Percentiles rank a stretch among this genome's conserved stretches.
Conservation (phyloP, 2,888 invertebrate genomes). For the Calliphora vomitoria region DNA sequence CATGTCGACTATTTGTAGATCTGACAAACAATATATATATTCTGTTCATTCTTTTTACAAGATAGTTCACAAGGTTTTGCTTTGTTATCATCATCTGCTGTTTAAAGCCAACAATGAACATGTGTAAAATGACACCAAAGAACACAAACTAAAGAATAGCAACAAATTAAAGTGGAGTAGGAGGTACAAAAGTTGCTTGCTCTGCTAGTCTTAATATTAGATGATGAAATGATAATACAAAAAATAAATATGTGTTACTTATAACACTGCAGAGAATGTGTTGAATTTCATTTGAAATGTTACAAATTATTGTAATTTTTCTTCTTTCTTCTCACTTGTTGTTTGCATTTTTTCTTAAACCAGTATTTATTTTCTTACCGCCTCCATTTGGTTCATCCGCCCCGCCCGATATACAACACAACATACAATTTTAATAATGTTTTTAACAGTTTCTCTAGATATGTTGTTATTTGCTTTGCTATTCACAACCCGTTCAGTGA, state of each 20-base stretch:
- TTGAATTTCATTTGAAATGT: conserved; percentile 61
- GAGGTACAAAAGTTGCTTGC: neutral
- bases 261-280: conserved; percentile 47
- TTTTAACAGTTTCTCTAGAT: conserved; percentile 17
- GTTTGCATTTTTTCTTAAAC: conserved; percentile 28
- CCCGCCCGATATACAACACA: neutral
- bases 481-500: conserved; percentile 30
- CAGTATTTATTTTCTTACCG: neutral
- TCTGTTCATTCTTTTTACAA: conserved; percentile 1
- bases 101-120: neutral
- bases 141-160: neutral
- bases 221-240: conserved; percentile 11
- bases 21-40: conserved; percentile 14
- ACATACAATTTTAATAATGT: conserved; percentile 24
- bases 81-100: conserved; percentile 9
- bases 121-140: conserved; percentile 19
- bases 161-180: neutral
- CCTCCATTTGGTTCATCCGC: neutral
- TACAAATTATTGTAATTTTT: conserved; percentile 66
- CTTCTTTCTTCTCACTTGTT: conserved; percentile 37
- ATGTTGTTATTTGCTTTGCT: neutral
- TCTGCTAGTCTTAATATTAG: conserved; percentile 4
- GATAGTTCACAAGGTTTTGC: neutral
- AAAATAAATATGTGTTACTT: neutral
- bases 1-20: conserved; percentile 23